Conservation (phyloP, 2,113 vertebrate species). For the Stigmatopora nigra region DNA sequence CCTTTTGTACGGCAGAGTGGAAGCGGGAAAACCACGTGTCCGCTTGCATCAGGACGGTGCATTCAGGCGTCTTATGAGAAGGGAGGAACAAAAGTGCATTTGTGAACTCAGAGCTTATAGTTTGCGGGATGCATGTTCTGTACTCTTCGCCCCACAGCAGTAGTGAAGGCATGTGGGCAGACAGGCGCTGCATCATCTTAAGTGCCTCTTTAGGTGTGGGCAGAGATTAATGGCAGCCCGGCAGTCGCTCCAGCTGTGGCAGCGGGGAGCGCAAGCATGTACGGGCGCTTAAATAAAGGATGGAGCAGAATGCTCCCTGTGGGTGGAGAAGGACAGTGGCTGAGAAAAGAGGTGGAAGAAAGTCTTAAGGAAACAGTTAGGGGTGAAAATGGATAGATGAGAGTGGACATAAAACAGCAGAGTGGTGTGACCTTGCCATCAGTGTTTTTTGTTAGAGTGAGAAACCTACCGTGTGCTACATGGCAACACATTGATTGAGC, state of each 20-base stretch:
- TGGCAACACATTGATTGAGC: constrained; percentile 44
- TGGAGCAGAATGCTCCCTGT: constrained; percentile 31
- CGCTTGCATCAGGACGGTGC: constrained; percentile 4
- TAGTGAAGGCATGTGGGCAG: constrained; percentile 69
- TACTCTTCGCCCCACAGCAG: constrained; percentile 50
- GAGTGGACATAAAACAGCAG: constrained; percentile 1
- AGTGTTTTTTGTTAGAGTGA: neutral
- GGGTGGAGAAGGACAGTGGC: constrained; percentile 39
- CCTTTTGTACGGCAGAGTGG: constrained; percentile 9
- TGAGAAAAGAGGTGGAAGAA: constrained; percentile 24
- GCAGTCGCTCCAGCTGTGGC: constrained; percentile 67
- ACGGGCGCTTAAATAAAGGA: constrained; percentile 31
- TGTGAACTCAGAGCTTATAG: constrained; percentile 9
- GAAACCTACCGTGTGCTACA: constrained; percentile 25
- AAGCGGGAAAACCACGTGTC: constrained; percentile 12
- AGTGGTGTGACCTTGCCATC: neutral
- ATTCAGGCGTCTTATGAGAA: neutral
- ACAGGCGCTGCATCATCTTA: constrained; percentile 76
- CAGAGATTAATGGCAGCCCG: constrained; percentile 72
- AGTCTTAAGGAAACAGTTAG: constrained; percentile 8
- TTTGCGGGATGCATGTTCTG: neutral
- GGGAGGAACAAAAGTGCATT: neutral
- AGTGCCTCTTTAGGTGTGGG: constrained; percentile 75
- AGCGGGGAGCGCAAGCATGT: constrained; percentile 53
- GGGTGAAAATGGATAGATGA: constrained; percentile 8